Evolutionary conservation across 37 sponge, comb jelly and placozoan genomes (phyloP), one percentile per base, ranked within the genome.

Genomic region (Halisarca cf. caerulea): DNA sequence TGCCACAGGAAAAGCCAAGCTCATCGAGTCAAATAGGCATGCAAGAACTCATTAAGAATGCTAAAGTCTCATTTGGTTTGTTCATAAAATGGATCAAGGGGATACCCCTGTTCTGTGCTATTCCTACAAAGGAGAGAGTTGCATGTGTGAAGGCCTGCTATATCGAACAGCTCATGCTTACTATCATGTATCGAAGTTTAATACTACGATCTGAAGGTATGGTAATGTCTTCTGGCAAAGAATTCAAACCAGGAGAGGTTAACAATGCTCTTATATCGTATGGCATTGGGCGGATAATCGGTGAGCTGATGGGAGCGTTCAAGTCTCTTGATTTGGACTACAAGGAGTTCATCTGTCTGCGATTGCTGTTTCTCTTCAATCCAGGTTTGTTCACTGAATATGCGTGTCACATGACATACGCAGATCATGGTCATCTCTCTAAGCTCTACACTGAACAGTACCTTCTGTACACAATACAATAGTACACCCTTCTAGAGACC

Each of bases 41-140:
- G 45, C 2, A 42, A 23, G 36, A 44, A 18, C 77, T 74, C 23
- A 41, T 74, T 20, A 41, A 39, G 36, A 37, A 37, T 44, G 77
- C 44, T 25, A 40, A 74, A 37, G 25, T 21, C 2, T 36, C 77
- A n/a, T 39, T 74, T n/a, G 77, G 24, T 0, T 23, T 84, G 34
- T 85, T 95, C 4, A 90, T 97, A 18, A 96, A 95, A 45, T 97
- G 98, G 98, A 90, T 93, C 21, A 97, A 97, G 71, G 73, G 89
- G 4, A 88, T 97, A 23, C 94, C 91, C 1, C 85, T 86, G 20
- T 97, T 97, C 84, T 73, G 73, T 20, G 58, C 59, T 24, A 83
- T 97, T 20, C 82, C 84, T 35, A 68, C 91, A 43, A 96, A 95
- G 38, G 98, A 95, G 35, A 94, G 94, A 39, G 88, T 96, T 34